A percentile compares a stretch with the other conserved stretches of the same genome.
Evolutionary conservation across 2,888 invertebrate genomes (phyloP).

Genomic region (Brenthis ino): DNA sequence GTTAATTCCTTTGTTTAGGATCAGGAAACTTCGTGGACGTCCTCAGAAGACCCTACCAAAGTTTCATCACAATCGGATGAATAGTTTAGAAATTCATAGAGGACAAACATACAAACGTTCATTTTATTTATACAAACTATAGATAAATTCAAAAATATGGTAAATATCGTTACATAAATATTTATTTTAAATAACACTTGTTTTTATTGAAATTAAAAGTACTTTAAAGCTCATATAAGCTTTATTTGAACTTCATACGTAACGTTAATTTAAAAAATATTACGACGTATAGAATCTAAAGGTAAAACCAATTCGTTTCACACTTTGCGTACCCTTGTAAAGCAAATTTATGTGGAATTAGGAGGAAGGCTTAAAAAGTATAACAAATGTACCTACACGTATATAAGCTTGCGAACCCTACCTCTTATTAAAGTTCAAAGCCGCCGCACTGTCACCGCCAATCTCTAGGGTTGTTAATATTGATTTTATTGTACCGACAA

Average conservation of each 20-base stretch:
- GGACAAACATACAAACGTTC: no score
- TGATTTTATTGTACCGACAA: constrained; percentile 39
- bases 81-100: no score
- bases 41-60: no score
- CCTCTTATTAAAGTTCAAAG: constrained; percentile 45
- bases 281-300: background rate
- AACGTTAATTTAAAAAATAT: background rate
- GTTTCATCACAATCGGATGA: no score
- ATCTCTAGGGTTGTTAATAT: constrained; percentile 45
- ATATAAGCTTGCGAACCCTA: constrained; percentile 41
- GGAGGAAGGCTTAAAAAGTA: constrained; percentile 15
- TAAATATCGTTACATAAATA: no score
- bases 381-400: constrained; percentile 2
- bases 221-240: no score
- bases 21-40: no score
- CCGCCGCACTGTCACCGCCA: constrained; percentile 47
- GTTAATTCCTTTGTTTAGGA: no score
- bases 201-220: no score
- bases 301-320: constrained; percentile 17
- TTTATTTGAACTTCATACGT: background rate
- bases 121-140: no score
- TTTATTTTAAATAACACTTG: no score
- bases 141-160: no score
- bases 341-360: constrained; percentile 17
- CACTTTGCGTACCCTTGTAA: constrained; percentile 16